phyloP scores from a whole-genome alignment of 2,797 vertebrate species.

The Falco columbarius region DNA sequence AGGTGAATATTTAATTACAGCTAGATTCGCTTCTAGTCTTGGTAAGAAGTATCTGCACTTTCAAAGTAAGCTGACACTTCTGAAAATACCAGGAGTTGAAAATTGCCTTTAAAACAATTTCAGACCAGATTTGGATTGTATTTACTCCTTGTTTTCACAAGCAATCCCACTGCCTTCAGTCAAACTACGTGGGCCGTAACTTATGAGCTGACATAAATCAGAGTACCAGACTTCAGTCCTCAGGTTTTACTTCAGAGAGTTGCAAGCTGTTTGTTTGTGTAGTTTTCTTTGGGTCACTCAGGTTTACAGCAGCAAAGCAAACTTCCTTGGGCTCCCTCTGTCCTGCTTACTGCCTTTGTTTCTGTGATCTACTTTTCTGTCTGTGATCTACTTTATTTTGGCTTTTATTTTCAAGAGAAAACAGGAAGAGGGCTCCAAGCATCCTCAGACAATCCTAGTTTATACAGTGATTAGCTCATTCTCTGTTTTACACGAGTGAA shows the following conservation, averaged over 20 bases:
- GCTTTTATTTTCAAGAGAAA: background rate
- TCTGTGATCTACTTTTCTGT: background rate
- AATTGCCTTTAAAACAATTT: slow-evolving; percentile 38
- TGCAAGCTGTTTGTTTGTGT: background rate
- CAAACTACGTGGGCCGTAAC: background rate
- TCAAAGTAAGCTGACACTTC: slow-evolving; percentile 53
- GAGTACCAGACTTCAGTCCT: background rate
- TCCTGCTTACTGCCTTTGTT: background rate
- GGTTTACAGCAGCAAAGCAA: background rate
- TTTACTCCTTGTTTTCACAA: slow-evolving; percentile 59
- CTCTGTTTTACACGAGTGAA: background rate
- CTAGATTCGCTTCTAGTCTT: slow-evolving; percentile 12
- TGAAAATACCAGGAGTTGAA: slow-evolving; percentile 38
- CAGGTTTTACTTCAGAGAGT: slow-evolving; percentile 7
- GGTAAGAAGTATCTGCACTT: background rate
- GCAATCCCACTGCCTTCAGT: slow-evolving; percentile 27
- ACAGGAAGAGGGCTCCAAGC: background rate
- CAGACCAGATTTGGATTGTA: slow-evolving; percentile 28
- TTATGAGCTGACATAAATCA: slow-evolving; percentile 21
- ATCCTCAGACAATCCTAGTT: background rate
- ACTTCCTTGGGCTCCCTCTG: background rate
- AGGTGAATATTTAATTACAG: slow-evolving; percentile 64
- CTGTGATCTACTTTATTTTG: background rate
- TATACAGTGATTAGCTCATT: background rate
- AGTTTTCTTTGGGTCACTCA: background rate